These are phyloP conservation scores for Petromus typicus DNA, from an alignment of 2,113 vertebrate species.

Conservation along the genomic window DNA sequence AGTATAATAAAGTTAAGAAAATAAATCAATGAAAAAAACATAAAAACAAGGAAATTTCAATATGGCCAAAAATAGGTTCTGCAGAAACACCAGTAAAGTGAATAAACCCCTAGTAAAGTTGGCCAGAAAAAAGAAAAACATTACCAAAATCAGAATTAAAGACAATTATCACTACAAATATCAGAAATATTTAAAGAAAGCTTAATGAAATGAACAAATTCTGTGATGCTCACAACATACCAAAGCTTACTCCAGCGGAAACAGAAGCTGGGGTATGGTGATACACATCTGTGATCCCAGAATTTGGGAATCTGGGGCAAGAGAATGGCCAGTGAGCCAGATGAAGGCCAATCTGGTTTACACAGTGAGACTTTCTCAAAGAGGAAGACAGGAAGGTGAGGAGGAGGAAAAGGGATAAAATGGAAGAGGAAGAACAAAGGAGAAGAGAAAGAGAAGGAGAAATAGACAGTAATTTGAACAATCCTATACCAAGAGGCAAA, in stretches of 20 bases:
- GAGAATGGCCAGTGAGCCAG: not conserved
- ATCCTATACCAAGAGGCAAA: not conserved
- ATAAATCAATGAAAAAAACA: conserved; percentile 48
- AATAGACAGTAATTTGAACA: not conserved
- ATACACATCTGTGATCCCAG: not conserved
- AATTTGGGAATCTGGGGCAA: not conserved
- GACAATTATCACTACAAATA: not conserved
- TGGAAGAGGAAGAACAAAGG: not conserved
- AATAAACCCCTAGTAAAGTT: not conserved
- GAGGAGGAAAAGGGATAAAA: not conserved
- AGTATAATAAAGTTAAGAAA: not conserved
- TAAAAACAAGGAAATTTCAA: not conserved
- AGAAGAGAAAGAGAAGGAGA: too few relatives aligned
- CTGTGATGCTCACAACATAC: not conserved
- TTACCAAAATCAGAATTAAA: conserved; percentile 9
- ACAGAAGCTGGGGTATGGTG: not conserved
- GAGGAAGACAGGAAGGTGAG: not conserved
- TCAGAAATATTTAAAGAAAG: not conserved
- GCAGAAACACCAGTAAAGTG: conserved; percentile 13
- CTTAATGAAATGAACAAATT: conserved; percentile 5
- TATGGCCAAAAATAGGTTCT: conserved; percentile 11
- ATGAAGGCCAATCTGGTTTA: not conserved
- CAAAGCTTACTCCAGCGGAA: conserved; percentile 29
- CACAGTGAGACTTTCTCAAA: not conserved
- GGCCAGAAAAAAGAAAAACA: not conserved